Conservation (phyloP, 2,113 vertebrate species). For the Platysteira castanea region DNA sequence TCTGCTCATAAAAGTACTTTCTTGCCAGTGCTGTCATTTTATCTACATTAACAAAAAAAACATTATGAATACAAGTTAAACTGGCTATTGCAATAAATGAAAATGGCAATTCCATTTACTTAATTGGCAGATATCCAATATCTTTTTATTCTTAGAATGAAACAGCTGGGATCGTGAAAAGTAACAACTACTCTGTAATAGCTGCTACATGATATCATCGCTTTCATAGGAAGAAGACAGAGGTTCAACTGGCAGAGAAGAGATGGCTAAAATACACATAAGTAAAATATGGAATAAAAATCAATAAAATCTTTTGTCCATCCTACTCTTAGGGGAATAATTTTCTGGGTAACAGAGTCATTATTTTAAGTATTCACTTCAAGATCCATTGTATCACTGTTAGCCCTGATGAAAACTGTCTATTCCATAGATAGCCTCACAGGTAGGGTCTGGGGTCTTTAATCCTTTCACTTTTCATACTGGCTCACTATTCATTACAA, state of each 20-base stretch:
- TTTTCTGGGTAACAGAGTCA: neutral
- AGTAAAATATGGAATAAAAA: neutral
- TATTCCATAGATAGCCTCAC: neutral
- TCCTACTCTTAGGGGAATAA: neutral
- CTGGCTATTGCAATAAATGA: slow-evolving; percentile 20
- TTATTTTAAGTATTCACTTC: neutral
- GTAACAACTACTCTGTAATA: neutral
- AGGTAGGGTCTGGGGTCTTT: neutral
- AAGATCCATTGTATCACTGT: neutral
- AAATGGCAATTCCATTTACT: slow-evolving; percentile 50
- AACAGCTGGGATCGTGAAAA: slow-evolving; percentile 26
- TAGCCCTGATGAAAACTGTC: neutral
- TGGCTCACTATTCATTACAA: neutral
- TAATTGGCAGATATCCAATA: slow-evolving; percentile 26
- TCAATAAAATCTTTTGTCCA: neutral
- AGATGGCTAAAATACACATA: neutral
- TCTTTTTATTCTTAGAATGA: slow-evolving; percentile 19
- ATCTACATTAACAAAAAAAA: slow-evolving; percentile 53
- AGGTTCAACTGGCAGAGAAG: neutral
- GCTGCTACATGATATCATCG: neutral
- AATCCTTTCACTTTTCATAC: neutral
- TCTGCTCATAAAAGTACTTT: neutral
- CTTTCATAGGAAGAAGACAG: neutral
- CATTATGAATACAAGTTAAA: slow-evolving; percentile 39
- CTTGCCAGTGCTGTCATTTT: slow-evolving; percentile 23